Base-by-base conservation (phyloP, 2,888 invertebrate species). In the Eupithecia tripunctaria region DNA sequence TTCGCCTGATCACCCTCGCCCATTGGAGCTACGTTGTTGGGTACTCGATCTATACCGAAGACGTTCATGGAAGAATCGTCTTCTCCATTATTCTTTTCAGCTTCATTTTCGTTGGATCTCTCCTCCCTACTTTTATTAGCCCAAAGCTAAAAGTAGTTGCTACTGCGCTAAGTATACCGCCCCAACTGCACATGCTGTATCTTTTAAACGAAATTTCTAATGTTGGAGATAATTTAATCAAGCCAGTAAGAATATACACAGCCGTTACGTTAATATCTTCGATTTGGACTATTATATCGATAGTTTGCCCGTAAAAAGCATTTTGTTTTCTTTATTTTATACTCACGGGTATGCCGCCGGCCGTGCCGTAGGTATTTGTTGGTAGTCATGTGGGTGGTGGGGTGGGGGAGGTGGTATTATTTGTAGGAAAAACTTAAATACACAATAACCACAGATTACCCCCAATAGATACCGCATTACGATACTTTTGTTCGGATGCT, bases 1-100 rank as follows among this genome's bases (percentile, higher is more conserved):
- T 88, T 43, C 84, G 89, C 7, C 78, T 88, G 51, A 86, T 84
- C 25, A 81, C 86, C 10, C 76, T 91, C 60, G 88, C 86, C 21
- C 89, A 91, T 68, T 91, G 90, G 90, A 89, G 90, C 71, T 89
- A 88, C 67, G 76, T 89, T 5, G 69, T 91, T 51, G 90, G 88
- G 21, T 78, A 80, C n/a, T 76, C 83, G 6, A 15, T 89, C 12
- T 88, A 81, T 25, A 86, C 89, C 10, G 71, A 79, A 63, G 81
- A 86, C 62, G 8, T 73, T 0, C 78, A 79, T 43, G 78, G 81
- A 67, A 81, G 80, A 47, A 32, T 87, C 4, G 76, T 83, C 1
- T 32, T 87, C 12, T 85, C 84, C 68, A 76, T 79, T 14, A 73
- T 81, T 6, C 68, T 90, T 62, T 89, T 90, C 70, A 62, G 79